A percentile compares a stretch with the other conserved stretches of the same genome.
Evolutionary conservation across 2,888 invertebrate genomes (phyloP).

Genomic region (Leucophenga montana): DNA sequence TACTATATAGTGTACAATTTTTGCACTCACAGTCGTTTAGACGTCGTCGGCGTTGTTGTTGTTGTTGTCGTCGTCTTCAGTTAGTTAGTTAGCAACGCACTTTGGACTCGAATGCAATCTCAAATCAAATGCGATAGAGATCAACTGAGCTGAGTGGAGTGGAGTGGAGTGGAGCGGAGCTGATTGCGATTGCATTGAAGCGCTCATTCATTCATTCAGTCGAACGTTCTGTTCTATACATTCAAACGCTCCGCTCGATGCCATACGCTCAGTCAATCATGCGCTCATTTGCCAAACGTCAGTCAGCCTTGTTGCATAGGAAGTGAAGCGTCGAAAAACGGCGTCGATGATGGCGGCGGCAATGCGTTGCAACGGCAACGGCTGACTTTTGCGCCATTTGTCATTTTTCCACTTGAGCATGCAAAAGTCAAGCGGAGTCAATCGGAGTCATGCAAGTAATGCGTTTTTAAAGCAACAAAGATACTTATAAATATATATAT

Average conservation of each 20-base stretch:
- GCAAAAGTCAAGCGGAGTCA: neutral
- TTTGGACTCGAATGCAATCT: too few species aligned
- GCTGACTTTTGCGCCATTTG: constrained; percentile 6
- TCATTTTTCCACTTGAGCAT: constrained; percentile 30
- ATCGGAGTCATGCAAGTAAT: neutral
- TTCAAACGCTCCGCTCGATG: neutral
- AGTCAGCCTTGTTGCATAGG: neutral
- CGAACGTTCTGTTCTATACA: constrained; percentile 42
- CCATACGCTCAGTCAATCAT: constrained; percentile 20
- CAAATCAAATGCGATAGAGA: too few species aligned
- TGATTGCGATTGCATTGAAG: constrained; percentile 2
- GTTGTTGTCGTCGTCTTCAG: too few species aligned
- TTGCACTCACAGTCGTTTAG: too few species aligned
- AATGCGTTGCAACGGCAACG: too few species aligned
- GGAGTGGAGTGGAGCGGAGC: too few species aligned
- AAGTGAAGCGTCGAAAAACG: constrained; percentile 8
- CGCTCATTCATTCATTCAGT: constrained; percentile 41
- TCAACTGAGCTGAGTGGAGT: too few species aligned
- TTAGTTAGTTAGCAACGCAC: too few species aligned
- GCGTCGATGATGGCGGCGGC: neutral
- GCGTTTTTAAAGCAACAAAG: neutral
- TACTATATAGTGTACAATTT: too few species aligned
- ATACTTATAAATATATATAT: too few species aligned
- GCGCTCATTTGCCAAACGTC: constrained; percentile 8
- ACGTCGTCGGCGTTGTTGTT: too few species aligned